A percentile compares a stretch with the other conserved stretches of the same genome.
Conservation (phyloP, 2,797 vertebrate genomes). For the Sebastes variabilis region DNA sequence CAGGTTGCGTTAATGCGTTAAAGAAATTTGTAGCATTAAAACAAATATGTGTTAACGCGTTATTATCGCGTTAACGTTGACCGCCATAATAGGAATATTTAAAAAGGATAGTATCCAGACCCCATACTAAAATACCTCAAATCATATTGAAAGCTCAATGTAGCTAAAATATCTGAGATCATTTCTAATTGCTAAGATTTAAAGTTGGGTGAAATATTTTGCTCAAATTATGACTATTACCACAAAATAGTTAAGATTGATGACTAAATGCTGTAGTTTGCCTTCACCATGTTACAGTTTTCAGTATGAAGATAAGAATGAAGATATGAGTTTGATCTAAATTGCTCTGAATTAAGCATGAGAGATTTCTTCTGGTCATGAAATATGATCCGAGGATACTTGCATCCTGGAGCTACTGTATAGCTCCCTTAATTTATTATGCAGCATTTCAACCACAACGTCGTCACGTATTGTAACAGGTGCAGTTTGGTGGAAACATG, state of each 20-base stretch:
- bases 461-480: background rate
- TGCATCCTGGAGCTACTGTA: conserved; percentile 7
- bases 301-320: background rate
- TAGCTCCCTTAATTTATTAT: conserved; percentile 15
- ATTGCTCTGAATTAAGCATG: conserved; percentile 19
- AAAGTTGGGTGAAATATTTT: background rate
- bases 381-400: conserved; percentile 24
- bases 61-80: too few species aligned
- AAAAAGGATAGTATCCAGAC: background rate
- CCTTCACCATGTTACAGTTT: background rate
- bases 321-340: background rate
- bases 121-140: background rate
- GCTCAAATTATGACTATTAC: background rate
- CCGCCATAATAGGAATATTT: background rate
- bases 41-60: too few species aligned
- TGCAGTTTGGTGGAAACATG: background rate
- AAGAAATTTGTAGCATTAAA: too few species aligned
- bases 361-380: conserved; percentile 19
- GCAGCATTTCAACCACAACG: conserved; percentile 4
- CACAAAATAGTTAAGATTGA: background rate
- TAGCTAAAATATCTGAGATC: background rate
- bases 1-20: too few species aligned
- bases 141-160: background rate
- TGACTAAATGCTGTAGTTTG: background rate
- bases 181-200: background rate